phyloP scores from a whole-genome alignment of 2,888 invertebrate species.

The Patella caerulea region DNA sequence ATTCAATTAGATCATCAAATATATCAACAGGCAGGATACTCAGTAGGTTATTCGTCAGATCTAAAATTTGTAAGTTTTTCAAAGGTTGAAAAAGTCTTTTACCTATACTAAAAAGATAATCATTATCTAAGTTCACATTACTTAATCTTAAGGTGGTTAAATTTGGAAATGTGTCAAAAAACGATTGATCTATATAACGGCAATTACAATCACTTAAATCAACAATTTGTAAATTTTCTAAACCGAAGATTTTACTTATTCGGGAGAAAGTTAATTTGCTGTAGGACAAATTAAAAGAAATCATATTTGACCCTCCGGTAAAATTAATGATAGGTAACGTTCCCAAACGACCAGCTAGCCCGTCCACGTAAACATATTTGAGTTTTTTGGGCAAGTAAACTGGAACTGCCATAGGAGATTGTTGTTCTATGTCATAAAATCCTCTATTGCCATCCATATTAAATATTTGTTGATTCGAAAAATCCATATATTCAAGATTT shows the following conservation, averaged over 20 bases:
- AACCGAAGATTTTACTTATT: background rate
- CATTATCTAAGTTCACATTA: background rate
- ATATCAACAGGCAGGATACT: background rate
- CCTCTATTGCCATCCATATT: too few relatives aligned
- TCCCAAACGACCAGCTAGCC: background rate
- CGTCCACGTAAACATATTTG: background rate
- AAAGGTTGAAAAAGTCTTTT: background rate
- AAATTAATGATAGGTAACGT: background rate
- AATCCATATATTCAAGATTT: too few relatives aligned
- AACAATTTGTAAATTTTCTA: background rate
- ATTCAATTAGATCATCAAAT: background rate
- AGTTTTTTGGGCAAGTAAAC: background rate
- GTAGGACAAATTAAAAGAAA: background rate
- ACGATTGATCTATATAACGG: background rate
- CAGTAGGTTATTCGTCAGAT: background rate
- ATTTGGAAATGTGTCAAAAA: constrained; percentile 9
- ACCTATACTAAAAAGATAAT: background rate
- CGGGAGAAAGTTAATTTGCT: background rate
- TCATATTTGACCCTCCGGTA: background rate
- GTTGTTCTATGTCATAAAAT: too few relatives aligned
- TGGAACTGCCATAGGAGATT: too few relatives aligned
- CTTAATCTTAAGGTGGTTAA: background rate
- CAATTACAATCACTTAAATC: background rate
- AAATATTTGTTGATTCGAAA: too few relatives aligned
- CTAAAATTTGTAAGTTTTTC: background rate